Base-by-base conservation (phyloP, 2,888 invertebrate species). In the Ophraella communa region DNA sequence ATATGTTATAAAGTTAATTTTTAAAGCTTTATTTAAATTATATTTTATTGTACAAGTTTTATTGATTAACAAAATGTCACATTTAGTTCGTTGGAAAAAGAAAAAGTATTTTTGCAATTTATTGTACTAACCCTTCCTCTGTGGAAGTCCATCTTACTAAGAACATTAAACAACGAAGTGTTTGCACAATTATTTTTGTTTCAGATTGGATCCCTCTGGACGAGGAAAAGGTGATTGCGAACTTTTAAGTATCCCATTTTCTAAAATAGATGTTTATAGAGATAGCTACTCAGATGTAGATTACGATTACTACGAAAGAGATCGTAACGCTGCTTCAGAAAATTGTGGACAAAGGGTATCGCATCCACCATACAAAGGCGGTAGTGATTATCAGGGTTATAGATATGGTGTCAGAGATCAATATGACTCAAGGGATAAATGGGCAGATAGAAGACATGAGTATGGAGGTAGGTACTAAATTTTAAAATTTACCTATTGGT, bases 241-340 rank as follows among this genome's bases (percentile, higher is more conserved):
- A 80, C 82, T 93, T 59, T 87, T 91, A 71, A 89, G 91, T 10
- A 84, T 89, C 52, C 91, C 93, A 0, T 85, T 91, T 51, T 84
- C 88, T 69, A 86, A 88, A 27, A 87, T 93, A 79, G 89, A 93
- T 76, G 77, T 90, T 0, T 82, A 84, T 39, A 81, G 85, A 24
- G 89, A 90, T 74, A 86, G 90, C 69, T 84, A 86, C 0, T 87
- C 89, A 7, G 91, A 91, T 74, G 85, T 86, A 24, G 89, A 91
- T 71, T 93, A 90, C 74, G 93, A 94, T 76, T 93, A 91, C 77
- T 94, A 91, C 77, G 92, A 92, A 73, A 83, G 89, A 30, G 92
- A 93, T 82, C 84, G 91, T 21, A 91, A 91, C 76, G 91, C 90
- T 63, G 88, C 87, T 1, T 62, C 72, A 17, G 66, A 57, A 14